Percentiles rank a stretch among this genome's conserved stretches.
phyloP scores from a whole-genome alignment of 1,140 invertebrate species.

The Odontomachus brunneus region DNA sequence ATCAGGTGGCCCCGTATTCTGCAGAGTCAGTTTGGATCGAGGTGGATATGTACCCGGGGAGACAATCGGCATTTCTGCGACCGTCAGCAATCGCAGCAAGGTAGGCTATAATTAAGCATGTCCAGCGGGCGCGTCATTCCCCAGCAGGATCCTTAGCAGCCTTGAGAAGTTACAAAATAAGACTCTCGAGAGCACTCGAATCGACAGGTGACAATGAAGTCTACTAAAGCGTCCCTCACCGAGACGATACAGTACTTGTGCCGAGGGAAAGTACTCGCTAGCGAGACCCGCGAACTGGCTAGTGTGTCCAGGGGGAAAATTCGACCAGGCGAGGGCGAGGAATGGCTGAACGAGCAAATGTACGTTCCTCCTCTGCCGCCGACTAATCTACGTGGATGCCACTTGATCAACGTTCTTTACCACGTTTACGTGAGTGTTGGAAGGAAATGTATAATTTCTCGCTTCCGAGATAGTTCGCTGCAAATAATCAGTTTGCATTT shows the following conservation, averaged over 20 bases:
- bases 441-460: not conserved
- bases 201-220: conserved; percentile 83
- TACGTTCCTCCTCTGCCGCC: conserved; percentile 97
- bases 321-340: conserved; percentile 91
- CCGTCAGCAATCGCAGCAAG: conserved; percentile 94
- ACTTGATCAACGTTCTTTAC: conserved; percentile 97
- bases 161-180: conserved; percentile 42
- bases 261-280: conserved; percentile 93
- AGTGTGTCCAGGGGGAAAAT: conserved; percentile 93
- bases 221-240: conserved; percentile 84
- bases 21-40: conserved; percentile 93
- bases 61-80: conserved; percentile 94
- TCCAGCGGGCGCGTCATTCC: not conserved
- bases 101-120: conserved; percentile 84
- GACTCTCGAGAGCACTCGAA: conserved; percentile 7
- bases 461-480: too few species aligned
- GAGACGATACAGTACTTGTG: conserved; percentile 96
- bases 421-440: conserved; percentile 94
- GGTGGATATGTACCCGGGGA: conserved; percentile 97
- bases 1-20: conserved; percentile 92
- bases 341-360: conserved; percentile 96
- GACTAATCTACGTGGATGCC: conserved; percentile 97
- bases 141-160: not conserved
- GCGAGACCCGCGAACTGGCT: conserved; percentile 94
- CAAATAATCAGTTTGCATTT: too few species aligned